These are phyloP conservation scores for Cremastinae sp. DNA, from an alignment of 2,888 invertebrate species.

Conservation along the genomic window DNA sequence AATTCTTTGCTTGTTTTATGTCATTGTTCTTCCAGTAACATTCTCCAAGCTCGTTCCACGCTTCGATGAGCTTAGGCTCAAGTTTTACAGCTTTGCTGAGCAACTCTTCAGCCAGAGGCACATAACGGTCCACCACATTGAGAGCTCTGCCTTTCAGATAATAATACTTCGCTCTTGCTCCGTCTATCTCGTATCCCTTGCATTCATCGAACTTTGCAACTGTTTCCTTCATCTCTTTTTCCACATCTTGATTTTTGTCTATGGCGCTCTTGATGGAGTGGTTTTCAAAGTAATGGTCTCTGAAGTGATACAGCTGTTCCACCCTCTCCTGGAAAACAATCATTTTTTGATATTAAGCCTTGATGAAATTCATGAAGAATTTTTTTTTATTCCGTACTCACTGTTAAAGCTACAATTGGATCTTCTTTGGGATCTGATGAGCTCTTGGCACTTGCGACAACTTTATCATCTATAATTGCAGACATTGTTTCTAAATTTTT, in stretches of 20 bases:
- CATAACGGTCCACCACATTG: constrained; percentile 86
- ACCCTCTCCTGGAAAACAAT: constrained; percentile 83
- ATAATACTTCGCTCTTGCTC: constrained; percentile 83
- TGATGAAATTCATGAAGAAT: neutral
- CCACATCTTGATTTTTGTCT: constrained; percentile 85
- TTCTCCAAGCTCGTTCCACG: constrained; percentile 95
- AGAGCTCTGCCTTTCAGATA: constrained; percentile 88
- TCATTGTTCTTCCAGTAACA: constrained; percentile 94
- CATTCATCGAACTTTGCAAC: constrained; percentile 84
- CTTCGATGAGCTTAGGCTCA: constrained; percentile 89
- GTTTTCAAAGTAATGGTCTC: constrained; percentile 90
- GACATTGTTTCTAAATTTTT: constrained; percentile 69
- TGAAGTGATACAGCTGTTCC: constrained; percentile 84
- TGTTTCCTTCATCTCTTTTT: constrained; percentile 84
- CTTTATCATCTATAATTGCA: constrained; percentile 77
- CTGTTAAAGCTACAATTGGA: constrained; percentile 77
- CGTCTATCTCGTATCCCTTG: constrained; percentile 83
- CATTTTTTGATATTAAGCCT: no score
- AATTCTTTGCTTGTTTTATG: constrained; percentile 89
- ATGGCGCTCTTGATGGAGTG: constrained; percentile 86
- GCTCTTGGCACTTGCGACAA: constrained; percentile 77
- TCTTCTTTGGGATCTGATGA: constrained; percentile 76
- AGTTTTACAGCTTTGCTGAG: constrained; percentile 92
- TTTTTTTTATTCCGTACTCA: constrained; percentile 61
- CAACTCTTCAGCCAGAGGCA: constrained; percentile 86